A percentile compares a stretch with the other conserved stretches of the same genome.
Evolutionary conservation across 2,797 vertebrate genomes (phyloP).

Genomic region (Calcarius lapponicus): DNA sequence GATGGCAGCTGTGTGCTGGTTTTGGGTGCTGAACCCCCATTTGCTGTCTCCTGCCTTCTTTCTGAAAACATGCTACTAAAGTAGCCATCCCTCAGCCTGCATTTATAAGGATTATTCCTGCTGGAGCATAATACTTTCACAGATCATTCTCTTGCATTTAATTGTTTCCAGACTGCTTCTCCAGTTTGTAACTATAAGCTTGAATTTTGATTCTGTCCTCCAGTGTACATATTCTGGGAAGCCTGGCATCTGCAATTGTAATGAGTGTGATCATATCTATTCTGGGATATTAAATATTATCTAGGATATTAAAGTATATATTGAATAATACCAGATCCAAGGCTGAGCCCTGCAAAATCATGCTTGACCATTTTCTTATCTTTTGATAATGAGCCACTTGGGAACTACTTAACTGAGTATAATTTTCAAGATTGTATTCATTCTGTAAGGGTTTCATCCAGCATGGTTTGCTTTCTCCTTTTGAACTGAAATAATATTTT

Average conservation of each 20-base stretch:
- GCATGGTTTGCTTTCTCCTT: neutral
- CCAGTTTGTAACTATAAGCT: neutral
- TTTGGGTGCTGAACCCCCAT: neutral
- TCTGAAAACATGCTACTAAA: neutral
- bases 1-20: neutral
- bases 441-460: neutral
- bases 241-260: neutral
- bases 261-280: neutral
- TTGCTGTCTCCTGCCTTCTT: neutral
- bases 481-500: neutral
- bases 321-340: neutral
- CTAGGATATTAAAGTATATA: neutral
- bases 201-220: neutral
- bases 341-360: neutral
- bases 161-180: neutral
- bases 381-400: neutral
- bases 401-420: neutral
- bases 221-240: fast-evolving
- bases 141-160: neutral
- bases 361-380: neutral
- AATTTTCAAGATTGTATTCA: neutral
- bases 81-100: neutral
- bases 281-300: neutral
- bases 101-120: neutral
- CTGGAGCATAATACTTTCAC: neutral